Conservation (phyloP, 2,888 invertebrate species). For the Machimus rusticus region DNA sequence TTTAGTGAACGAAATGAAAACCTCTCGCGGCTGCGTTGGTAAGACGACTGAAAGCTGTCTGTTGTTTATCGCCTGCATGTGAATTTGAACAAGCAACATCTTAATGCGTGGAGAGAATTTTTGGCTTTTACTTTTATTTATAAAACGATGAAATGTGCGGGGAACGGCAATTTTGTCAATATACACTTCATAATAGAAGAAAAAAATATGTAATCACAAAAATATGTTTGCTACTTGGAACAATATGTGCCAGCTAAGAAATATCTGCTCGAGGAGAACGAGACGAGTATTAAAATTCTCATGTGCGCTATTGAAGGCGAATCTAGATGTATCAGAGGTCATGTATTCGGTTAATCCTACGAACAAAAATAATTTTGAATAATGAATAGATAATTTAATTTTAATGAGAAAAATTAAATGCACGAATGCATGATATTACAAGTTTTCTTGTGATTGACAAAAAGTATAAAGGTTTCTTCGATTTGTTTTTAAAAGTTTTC, state of each 20-base stretch:
- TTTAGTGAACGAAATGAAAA: neutral
- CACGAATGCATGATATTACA: no score
- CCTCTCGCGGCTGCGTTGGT: neutral
- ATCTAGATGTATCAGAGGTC: neutral
- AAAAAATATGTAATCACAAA: neutral
- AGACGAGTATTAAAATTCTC: neutral
- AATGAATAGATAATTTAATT: neutral
- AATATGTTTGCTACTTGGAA: neutral
- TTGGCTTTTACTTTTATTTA: neutral
- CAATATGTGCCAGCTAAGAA: neutral
- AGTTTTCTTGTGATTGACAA: no score
- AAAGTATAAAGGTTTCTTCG: no score
- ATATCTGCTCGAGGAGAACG: neutral
- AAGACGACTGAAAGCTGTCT: neutral
- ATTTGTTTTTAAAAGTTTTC: no score
- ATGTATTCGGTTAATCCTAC: neutral
- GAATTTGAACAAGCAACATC: neutral
- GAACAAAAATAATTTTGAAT: neutral
- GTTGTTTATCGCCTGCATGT: neutral
- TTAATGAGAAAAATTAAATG: no score
- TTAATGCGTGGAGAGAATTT: neutral
- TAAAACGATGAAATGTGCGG: neutral
- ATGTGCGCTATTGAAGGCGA: neutral
- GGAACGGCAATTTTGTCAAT: neutral
- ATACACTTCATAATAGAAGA: neutral